Conservation (phyloP, 1,140 invertebrate species). For the Drosophila subobscura region DNA sequence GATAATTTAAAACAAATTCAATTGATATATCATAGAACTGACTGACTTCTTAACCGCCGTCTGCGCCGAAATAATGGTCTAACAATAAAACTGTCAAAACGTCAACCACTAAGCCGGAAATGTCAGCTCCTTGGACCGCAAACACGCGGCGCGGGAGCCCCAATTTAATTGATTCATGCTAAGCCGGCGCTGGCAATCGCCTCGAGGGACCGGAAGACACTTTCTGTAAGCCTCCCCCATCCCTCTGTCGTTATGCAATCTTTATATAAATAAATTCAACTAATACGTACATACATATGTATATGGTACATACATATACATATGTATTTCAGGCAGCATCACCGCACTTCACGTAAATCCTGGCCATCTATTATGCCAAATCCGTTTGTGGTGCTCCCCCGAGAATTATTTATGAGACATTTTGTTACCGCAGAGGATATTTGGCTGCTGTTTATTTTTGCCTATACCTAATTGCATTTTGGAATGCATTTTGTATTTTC, state of each 20-base stretch:
- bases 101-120: conserved; percentile 72
- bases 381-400: conserved; percentile 32
- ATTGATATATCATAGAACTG: conserved; percentile 5
- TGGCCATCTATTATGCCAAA: conserved; percentile 47
- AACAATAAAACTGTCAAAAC: conserved; percentile 76
- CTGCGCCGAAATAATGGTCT: conserved; percentile 9
- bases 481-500: conserved; percentile 8
- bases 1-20: conserved; percentile 9
- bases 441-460: conserved; percentile 16
- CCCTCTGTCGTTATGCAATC: conserved; percentile 18
- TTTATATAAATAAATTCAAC: conserved; percentile 16
- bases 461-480: conserved; percentile 21
- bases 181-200: conserved; percentile 52
- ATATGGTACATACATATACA: conserved; percentile 3
- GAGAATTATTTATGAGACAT: conserved; percentile 44
- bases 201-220: conserved; percentile 29
- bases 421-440: conserved; percentile 14
- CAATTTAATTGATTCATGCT: conserved; percentile 70
- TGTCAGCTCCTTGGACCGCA: conserved; percentile 37
- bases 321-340: conserved; percentile 45
- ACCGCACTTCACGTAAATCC: conserved; percentile 49
- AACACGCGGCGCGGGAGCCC: conserved; percentile 33
- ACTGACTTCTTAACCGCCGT: not conserved
- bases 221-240: conserved; percentile 10
- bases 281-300: no score